Conservation (phyloP, 2,888 invertebrate species). For the Apamea anceps region DNA sequence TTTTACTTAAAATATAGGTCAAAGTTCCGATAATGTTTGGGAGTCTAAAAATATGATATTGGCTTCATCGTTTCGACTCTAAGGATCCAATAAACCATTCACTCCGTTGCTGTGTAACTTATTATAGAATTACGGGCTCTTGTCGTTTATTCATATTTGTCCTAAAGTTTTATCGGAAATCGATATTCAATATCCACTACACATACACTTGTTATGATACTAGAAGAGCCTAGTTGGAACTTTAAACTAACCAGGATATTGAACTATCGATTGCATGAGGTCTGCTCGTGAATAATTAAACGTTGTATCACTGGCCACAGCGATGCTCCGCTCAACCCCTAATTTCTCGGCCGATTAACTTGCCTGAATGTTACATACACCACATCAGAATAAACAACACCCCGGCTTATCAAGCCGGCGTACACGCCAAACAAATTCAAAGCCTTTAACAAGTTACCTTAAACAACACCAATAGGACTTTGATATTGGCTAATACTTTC, state of each 20-base stretch:
- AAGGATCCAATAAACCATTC: conserved; percentile 40
- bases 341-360: conserved; percentile 69
- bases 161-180: conserved; percentile 18
- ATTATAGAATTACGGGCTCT: conserved; percentile 23
- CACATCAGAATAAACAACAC: conserved; percentile 46
- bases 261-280: conserved; percentile 59
- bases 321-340: conserved; percentile 57
- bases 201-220: conserved; percentile 1
- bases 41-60: conserved; percentile 46
- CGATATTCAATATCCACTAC: conserved; percentile 39
- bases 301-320: conserved; percentile 57
- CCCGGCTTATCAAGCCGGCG: conserved; percentile 23
- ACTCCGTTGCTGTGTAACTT: conserved; percentile 19
- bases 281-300: conserved; percentile 67
- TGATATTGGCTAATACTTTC: conserved; percentile 19
- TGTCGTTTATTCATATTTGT: conserved; percentile 27
- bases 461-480: conserved; percentile 27
- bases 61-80: conserved; percentile 31
- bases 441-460: conserved; percentile 23
- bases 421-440: conserved; percentile 39
- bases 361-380: conserved; percentile 57
- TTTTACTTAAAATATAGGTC: conserved; percentile 55
- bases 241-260: conserved; percentile 29
- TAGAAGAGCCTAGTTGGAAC: conserved; percentile 1
- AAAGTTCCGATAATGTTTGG: conserved; percentile 33